Percentiles rank a stretch among this genome's conserved stretches.
phyloP scores from a whole-genome alignment of 2,888 invertebrate genomes.

The Tetragonula carbonaria region DNA sequence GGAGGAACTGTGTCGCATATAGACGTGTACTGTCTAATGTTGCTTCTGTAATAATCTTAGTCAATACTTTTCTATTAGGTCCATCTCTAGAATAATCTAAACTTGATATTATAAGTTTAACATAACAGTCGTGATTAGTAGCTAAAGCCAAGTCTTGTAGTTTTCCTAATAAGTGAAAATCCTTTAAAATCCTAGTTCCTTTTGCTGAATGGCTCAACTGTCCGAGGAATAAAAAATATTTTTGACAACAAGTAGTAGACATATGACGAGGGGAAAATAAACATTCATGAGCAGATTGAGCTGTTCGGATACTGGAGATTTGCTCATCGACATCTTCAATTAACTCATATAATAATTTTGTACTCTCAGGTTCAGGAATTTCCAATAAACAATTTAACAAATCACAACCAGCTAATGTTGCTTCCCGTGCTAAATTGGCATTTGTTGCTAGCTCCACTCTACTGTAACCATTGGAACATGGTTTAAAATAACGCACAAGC shows the following conservation, averaged over 20 bases:
- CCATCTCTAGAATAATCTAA: slow-evolving; percentile 94
- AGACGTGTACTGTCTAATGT: slow-evolving; percentile 87
- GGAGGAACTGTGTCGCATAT: slow-evolving; percentile 96
- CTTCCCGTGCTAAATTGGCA: slow-evolving; percentile 85
- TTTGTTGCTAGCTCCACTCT: slow-evolving; percentile 90
- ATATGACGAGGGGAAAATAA: slow-evolving; percentile 95
- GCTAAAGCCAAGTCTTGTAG: slow-evolving; percentile 91
- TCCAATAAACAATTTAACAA: slow-evolving; percentile 90
- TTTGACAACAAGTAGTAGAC: slow-evolving; percentile 95
- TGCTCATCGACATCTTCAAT: slow-evolving; percentile 92
- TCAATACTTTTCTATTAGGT: slow-evolving; percentile 88
- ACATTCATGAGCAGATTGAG: slow-evolving; percentile 93
- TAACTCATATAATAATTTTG: slow-evolving; percentile 90
- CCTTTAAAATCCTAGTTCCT: slow-evolving; percentile 90
- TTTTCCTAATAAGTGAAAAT: slow-evolving; percentile 79
- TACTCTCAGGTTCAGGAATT: slow-evolving; percentile 89
- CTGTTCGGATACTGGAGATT: slow-evolving; percentile 89
- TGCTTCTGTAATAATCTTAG: slow-evolving; percentile 85
- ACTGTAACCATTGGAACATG: slow-evolving; percentile 94
- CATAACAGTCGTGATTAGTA: slow-evolving; percentile 95
- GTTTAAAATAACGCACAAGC: slow-evolving; percentile 93
- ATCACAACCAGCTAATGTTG: slow-evolving; percentile 89
- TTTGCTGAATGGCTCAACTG: slow-evolving; percentile 90
- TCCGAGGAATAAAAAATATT: slow-evolving; percentile 97
- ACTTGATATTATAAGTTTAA: slow-evolving; percentile 96